phyloP scores from a whole-genome alignment of 2,113 vertebrate genomes.

The Atrichornis clamosus region DNA sequence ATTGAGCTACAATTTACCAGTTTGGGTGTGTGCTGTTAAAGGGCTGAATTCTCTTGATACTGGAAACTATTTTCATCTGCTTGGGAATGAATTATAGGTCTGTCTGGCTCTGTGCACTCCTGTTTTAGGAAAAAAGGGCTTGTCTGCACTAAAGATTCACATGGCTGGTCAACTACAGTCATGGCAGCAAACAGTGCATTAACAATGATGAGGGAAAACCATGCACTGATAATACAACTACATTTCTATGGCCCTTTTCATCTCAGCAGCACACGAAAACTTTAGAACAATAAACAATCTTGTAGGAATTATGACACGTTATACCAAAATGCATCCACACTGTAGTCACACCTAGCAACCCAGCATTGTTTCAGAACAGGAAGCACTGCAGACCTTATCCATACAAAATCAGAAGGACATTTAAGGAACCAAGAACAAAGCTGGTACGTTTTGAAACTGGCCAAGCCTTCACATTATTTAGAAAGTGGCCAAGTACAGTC shows the following conservation, averaged over 20 bases:
- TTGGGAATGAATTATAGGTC: conserved; percentile 59
- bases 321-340: not conserved
- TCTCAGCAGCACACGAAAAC: conserved; percentile 7
- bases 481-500: not conserved
- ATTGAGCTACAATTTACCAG: conserved; percentile 14
- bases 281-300: conserved; percentile 23
- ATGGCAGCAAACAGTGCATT: not conserved
- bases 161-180: not conserved
- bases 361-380: not conserved
- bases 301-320: not conserved
- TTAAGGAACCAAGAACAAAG: conserved; percentile 41
- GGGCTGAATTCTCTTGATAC: conserved; percentile 49
- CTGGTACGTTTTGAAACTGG: not conserved
- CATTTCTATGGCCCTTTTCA: conserved; percentile 48
- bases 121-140: conserved; percentile 18
- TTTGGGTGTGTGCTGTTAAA: conserved; percentile 55
- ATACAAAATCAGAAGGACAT: not conserved
- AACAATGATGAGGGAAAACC: conserved; percentile 39
- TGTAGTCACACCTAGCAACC: not conserved
- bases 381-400: conserved; percentile 6
- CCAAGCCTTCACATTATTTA: not conserved
- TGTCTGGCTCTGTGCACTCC: not conserved
- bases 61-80: conserved; percentile 51
- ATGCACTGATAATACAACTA: not conserved
- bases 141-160: conserved; percentile 20